Base-by-base conservation (phyloP, 2,888 invertebrate genomes). In the Lepidocyrtinus sp. region DNA sequence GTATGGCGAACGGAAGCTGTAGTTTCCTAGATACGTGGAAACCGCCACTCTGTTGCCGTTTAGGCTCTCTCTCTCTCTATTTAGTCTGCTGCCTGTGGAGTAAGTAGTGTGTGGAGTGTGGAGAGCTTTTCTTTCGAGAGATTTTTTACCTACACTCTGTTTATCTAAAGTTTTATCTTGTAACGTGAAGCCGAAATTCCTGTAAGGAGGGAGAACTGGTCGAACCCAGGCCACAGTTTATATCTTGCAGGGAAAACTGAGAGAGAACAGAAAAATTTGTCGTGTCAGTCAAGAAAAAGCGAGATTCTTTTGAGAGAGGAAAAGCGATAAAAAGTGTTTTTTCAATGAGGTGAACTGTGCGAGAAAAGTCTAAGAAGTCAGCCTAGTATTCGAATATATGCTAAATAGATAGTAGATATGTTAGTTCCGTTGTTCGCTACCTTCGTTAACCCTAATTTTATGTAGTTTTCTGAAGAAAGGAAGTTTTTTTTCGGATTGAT, bases 281-380 rank as follows among this genome's bases (percentile, higher is more conserved):
- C 36, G 36, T 36, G 36, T 36, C 36, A 36, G 36, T 36, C 36
- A 36, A 36, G 12, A 36, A 36, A 36, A 36, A n/a, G n/a, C n/a
- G 36, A 36, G 36, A 36, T 36, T 36, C 36, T 36, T 36, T 36
- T 36, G 36, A 62, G 62, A 62, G 62, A n/a, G 22, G 22, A 62
- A 22, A 62, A 62, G 12, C 36, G 36, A 36, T 36, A 36, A 36
- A 36, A 36, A 36, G 5, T 62, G n/a, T 22, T 19, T 62, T 62
- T 62, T 62, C 62, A 62, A 24, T 62, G 62, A 22, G 22, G 62
- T 62, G 62, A 62, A 62, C 36, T 36, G 12, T n/a, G n/a, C 5
- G 36, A 36, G 36, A 36, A 36, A 36, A n/a, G n/a, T n/a, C n/a
- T n/a, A n/a, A n/a, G n/a, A n/a, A n/a, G n/a, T n/a, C n/a, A n/a